A percentile compares a stretch with the other conserved stretches of the same genome.
Conservation (phyloP, 2,797 vertebrate species). For the Melanotaenia nigrans region DNA sequence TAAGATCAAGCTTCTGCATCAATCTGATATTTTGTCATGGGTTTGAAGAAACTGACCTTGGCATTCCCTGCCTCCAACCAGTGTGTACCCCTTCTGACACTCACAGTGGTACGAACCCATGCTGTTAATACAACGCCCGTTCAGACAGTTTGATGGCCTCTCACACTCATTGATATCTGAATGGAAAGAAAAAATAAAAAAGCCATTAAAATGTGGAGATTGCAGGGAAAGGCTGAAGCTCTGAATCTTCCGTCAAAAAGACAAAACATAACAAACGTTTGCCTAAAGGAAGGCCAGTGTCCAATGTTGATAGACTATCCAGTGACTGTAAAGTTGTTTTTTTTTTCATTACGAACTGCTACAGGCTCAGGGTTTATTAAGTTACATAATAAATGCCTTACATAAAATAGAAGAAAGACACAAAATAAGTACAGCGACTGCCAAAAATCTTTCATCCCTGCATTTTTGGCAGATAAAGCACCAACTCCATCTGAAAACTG, state of each 20-base stretch:
- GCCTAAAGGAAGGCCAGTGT: neutral
- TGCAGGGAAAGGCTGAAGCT: neutral
- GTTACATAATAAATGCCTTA: neutral
- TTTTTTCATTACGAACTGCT: neutral
- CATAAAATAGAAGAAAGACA: neutral
- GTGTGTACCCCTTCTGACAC: constrained; percentile 86
- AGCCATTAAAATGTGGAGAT: constrained; percentile 15
- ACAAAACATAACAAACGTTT: neutral
- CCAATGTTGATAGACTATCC: neutral
- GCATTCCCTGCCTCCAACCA: constrained; percentile 86
- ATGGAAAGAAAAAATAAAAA: constrained; percentile 23
- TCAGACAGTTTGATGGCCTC: constrained; percentile 85
- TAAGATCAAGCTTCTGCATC: neutral
- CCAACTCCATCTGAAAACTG: neutral
- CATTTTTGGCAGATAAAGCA: neutral
- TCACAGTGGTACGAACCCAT: constrained; percentile 91
- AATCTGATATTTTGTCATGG: neutral
- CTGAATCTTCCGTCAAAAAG: neutral
- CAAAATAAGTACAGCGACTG: neutral
- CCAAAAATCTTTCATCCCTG: neutral
- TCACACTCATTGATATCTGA: constrained; percentile 92
- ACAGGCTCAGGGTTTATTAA: neutral
- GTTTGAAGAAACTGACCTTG: constrained; percentile 80
- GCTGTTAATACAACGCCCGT: constrained; percentile 90
- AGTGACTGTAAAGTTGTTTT: neutral